Percentiles rank a stretch among this genome's conserved stretches.
phyloP scores from a whole-genome alignment of 1,140 invertebrate genomes.

The Lutraria rhynchaena region DNA sequence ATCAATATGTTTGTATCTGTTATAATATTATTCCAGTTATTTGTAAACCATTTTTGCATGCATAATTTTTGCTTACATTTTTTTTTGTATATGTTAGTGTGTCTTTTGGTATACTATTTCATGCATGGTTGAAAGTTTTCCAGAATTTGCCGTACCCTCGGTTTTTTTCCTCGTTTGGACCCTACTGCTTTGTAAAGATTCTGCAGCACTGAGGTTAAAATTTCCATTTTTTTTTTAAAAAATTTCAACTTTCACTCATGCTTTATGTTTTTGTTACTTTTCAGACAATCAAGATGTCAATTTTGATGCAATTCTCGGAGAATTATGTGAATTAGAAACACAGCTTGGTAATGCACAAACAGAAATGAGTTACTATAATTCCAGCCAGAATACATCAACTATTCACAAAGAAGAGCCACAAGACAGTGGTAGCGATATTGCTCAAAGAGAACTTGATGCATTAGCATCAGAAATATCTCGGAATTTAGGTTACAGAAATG shows the following conservation, averaged over 20 bases:
- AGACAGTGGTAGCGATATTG: constrained; percentile 65
- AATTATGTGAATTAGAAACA: constrained; percentile 91
- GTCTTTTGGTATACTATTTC: no score
- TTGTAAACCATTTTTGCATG: no score
- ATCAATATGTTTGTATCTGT: no score
- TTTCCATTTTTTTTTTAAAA: neutral
- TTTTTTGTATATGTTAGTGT: no score
- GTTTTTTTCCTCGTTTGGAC: no score
- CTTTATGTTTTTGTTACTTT: constrained; percentile 64
- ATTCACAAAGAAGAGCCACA: constrained; percentile 57
- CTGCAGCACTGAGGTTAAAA: no score
- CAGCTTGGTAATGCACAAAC: constrained; percentile 79
- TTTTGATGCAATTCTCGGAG: constrained; percentile 96
- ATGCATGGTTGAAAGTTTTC: neutral
- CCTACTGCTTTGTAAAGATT: no score
- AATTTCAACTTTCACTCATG: neutral
- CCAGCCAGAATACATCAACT: constrained; percentile 30
- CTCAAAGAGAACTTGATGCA: constrained; percentile 76
- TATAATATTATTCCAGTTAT: no score
- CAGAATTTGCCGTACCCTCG: neutral
- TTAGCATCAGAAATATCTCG: constrained; percentile 77
- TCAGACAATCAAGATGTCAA: constrained; percentile 96
- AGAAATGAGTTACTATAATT: constrained; percentile 65
- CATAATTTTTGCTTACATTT: no score
- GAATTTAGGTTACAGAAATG: constrained; percentile 69